phyloP scores from a whole-genome alignment of 2,797 vertebrate species.

The Champsocephalus gunnari region DNA sequence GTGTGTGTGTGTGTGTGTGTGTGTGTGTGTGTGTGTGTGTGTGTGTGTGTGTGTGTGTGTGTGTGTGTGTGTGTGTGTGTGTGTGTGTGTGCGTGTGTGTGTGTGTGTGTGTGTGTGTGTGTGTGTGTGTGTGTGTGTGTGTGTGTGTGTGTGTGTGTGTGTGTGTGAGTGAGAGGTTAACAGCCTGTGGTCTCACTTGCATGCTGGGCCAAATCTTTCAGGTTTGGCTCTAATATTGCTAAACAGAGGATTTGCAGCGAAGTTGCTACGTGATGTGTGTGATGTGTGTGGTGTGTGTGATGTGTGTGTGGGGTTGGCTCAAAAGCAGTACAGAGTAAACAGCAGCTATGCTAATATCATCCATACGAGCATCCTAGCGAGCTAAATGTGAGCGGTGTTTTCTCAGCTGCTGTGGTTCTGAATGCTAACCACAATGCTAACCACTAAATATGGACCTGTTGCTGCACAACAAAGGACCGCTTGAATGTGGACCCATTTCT shows the following conservation, averaged over 20 bases:
- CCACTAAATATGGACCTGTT: conserved; percentile 55
- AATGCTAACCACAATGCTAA: conserved; percentile 46
- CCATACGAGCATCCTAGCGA: conserved; percentile 77
- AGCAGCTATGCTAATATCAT: conserved; percentile 79
- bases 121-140: conserved; percentile 26
- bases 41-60: conserved; percentile 19
- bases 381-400: conserved; percentile 82
- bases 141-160: conserved; percentile 13
- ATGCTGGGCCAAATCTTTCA: conserved; percentile 75
- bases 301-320: conserved; percentile 54
- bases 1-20: conserved; percentile 21
- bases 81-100: conserved; percentile 19
- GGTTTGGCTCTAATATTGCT: conserved; percentile 82
- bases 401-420: conserved; percentile 83
- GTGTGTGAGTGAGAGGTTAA: conserved; percentile 68
- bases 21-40: conserved; percentile 19
- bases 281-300: conserved; percentile 35
- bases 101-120: conserved; percentile 19
- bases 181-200: conserved; percentile 72
- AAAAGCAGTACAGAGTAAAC: conserved; percentile 70
- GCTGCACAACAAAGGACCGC: conserved; percentile 57
- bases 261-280: conserved; percentile 59
- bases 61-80: conserved; percentile 19
- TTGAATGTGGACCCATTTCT: conserved; percentile 29
- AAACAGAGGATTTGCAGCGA: conserved; percentile 75